Evolutionary conservation across 2,888 invertebrate species (phyloP).

Genomic region (Drosophila bunnanda): DNA sequence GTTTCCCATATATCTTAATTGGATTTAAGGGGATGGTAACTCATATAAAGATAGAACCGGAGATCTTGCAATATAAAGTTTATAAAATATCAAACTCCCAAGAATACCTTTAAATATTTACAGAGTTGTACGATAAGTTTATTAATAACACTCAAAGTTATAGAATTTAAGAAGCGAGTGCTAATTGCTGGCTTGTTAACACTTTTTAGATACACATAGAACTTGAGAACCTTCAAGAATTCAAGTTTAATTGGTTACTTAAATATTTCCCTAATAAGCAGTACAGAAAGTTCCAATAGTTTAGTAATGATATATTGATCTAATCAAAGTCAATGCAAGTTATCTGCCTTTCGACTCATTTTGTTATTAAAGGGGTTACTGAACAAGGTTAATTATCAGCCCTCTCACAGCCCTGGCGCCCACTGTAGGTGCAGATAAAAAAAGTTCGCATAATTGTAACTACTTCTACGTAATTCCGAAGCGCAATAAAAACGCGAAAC

Average conservation of each 20-base stretch:
- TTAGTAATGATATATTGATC: slow-evolving; percentile 1
- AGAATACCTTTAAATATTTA: slow-evolving; percentile 1
- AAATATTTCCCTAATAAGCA: slow-evolving; percentile 14
- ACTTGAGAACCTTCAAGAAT: slow-evolving; percentile 19
- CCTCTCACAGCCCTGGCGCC: slow-evolving; percentile 13
- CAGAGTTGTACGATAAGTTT: background rate
- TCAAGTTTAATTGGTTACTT: slow-evolving; percentile 28
- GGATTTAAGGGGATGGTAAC: too few relatives aligned
- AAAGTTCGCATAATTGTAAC: slow-evolving; percentile 39
- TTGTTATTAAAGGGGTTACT: slow-evolving; percentile 28
- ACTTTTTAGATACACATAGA: slow-evolving; percentile 1
- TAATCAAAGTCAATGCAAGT: slow-evolving; percentile 17
- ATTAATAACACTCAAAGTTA: background rate
- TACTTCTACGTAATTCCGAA: slow-evolving; percentile 51
- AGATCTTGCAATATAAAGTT: background rate
- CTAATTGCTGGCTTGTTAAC: slow-evolving; percentile 30
- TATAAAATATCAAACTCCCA: background rate
- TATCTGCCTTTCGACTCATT: slow-evolving; percentile 20
- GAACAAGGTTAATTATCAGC: slow-evolving; percentile 42
- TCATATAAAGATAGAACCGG: background rate
- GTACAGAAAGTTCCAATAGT: slow-evolving; percentile 2
- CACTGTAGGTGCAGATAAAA: slow-evolving; percentile 39
- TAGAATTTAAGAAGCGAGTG: slow-evolving; percentile 16
- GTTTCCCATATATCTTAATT: background rate
- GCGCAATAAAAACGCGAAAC: slow-evolving; percentile 55